Evolutionary conservation across 2,797 vertebrate genomes (phyloP), one percentile per base, ranked within the genome.

Genomic region (Lemur catta): DNA sequence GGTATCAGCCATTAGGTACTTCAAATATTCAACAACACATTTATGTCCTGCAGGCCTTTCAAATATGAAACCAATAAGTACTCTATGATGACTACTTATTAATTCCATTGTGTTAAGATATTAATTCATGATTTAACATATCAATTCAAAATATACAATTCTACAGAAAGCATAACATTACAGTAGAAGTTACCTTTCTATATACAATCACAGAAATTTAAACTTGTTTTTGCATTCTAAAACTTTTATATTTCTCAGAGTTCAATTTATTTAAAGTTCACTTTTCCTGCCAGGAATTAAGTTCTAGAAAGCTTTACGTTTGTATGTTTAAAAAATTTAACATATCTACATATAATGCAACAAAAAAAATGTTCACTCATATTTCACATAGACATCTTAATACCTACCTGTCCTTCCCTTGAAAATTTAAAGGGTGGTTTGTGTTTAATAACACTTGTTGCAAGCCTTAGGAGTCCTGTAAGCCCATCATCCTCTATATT

Each of bases 401-500:
- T 48, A 82, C 97, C 93, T 97, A 99, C 99, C 98, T 99, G 99
- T 82, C 99, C 99, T 98, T 99, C 99, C 0, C 99, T 99, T 74
- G 99, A 99, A 98, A 99, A 99, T 96, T 99, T 99, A 98, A 99
- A 99, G 14, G 99, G 99, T 7, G 99, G 99, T 84, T 99, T 99
- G 99, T 99, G 99, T 98, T 99, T 99, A 96, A 99, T 99, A 59
- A 99, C 99, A 57, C 99, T 99, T 84, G 99, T 99, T 96, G 99
- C 99, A 22, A 99, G 98, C 7, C 99, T 99, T 59, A 99, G 98
- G 2, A 99, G 99, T 18, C 99, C 99, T 0, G 99, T 99, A 96
- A 99, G 99, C 0, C 99, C 99, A 80, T 99, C 99, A 80, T 99
- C 99, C 98, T 99, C 99, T 50, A 99, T 95, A n/a, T 99, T 98